A percentile compares a stretch with the other conserved stretches of the same genome.
Evolutionary conservation across 2,113 vertebrate genomes (phyloP).

Genomic region (Lethenteron camtschaticum): DNA sequence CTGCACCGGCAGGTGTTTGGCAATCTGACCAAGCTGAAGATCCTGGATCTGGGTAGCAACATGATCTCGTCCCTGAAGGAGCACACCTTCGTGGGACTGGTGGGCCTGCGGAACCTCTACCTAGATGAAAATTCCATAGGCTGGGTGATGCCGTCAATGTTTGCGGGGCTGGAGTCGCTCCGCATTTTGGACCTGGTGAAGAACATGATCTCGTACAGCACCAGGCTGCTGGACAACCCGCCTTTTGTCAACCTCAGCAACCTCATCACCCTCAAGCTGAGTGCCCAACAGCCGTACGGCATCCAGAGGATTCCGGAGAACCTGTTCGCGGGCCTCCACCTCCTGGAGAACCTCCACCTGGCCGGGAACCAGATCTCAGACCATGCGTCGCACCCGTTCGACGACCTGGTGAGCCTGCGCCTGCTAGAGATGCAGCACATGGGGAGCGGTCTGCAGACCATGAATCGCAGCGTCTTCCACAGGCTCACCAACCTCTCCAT

Average conservation of each 20-base stretch:
- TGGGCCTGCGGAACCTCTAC: background rate
- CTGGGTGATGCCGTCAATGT: background rate
- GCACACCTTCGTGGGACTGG: background rate
- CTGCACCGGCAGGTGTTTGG: background rate
- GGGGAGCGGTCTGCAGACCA: conserved; percentile 3
- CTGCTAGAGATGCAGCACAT: conserved; percentile 12
- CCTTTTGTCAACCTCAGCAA: conserved; percentile 5
- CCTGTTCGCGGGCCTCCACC: conserved; percentile 7
- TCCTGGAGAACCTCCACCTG: conserved; percentile 6
- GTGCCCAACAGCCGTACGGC: conserved; percentile 4
- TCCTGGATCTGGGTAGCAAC: conserved; percentile 3
- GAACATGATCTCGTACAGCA: conserved; percentile 7
- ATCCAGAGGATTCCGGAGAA: conserved; percentile 4
- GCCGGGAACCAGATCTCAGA: conserved; percentile 8
- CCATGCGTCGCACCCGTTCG: conserved; percentile 2
- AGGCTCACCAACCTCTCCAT: conserved; percentile 6
- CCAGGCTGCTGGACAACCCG: conserved; percentile 1
- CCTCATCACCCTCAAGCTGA: conserved; percentile 9
- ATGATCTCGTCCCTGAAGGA: background rate
- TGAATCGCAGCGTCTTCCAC: conserved; percentile 6
- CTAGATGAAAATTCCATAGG: background rate
- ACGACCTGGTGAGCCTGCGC: background rate
- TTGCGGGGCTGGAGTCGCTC: conserved; percentile 7
- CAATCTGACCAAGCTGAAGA: background rate
- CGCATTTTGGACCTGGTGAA: conserved; percentile 10